Evolutionary conservation across 2,113 vertebrate species (phyloP).

Genomic region (Paracanthobrama guichenoti): DNA sequence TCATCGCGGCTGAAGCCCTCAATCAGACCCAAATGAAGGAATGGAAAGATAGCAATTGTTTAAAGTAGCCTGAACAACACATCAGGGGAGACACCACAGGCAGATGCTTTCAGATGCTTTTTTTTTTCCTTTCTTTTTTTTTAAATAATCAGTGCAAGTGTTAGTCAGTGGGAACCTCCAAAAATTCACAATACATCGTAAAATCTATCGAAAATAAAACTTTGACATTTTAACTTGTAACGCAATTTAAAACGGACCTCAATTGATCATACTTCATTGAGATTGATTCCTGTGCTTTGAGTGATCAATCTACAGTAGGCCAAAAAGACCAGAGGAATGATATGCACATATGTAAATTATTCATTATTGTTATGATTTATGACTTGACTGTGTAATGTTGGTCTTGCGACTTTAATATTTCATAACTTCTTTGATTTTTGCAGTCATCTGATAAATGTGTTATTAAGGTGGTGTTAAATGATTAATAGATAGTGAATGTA

Average conservation of each 20-base stretch:
- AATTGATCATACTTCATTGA: conserved; percentile 17
- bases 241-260: background rate
- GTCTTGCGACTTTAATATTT: conserved; percentile 65
- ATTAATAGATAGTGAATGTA: conserved; percentile 89
- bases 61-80: conserved; percentile 20
- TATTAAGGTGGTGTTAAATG: conserved; percentile 82
- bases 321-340: conserved; percentile 8
- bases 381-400: conserved; percentile 48
- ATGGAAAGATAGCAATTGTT: conserved; percentile 27
- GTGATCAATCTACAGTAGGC: conserved; percentile 36
- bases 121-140: background rate
- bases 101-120: background rate
- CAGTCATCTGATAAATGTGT: conserved; percentile 74
- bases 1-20: background rate
- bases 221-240: background rate
- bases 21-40: conserved; percentile 29
- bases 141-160: background rate
- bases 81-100: background rate
- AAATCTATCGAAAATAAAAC: background rate
- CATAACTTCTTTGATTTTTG: conserved; percentile 72
- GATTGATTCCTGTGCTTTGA: conserved; percentile 10
- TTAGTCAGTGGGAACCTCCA: background rate
- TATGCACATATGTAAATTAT: conserved; percentile 53
- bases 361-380: conserved; percentile 52
- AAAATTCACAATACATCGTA: background rate